Conservation (phyloP, 2,797 vertebrate species). For the Mus spretus region DNA sequence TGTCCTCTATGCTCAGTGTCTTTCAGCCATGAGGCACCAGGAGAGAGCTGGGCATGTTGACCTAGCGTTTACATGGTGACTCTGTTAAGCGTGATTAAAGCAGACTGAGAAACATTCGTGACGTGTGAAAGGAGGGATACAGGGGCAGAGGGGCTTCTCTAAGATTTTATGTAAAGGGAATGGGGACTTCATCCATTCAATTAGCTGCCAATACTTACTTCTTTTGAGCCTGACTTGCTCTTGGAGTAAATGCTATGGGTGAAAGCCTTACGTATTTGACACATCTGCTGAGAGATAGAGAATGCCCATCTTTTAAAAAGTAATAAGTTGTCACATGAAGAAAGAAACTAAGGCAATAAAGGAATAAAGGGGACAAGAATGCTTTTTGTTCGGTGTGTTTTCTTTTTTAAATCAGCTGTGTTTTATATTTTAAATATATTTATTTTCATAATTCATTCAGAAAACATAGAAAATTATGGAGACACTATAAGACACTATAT, state of each 20-base stretch:
- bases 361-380: neutral
- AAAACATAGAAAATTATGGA: neutral
- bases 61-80: neutral
- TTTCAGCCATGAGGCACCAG: neutral
- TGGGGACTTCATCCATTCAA: neutral
- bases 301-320: neutral
- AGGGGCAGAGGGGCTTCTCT: neutral
- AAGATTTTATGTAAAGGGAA: neutral
- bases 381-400: neutral
- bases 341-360: neutral
- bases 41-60: too few species aligned
- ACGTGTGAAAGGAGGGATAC: neutral
- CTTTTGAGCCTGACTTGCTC: neutral
- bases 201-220: neutral
- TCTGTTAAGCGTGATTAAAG: neutral
- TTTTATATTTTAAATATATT: neutral
- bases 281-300: neutral
- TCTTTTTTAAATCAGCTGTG: neutral
- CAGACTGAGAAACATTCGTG: neutral
- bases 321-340: too few species aligned
- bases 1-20: neutral
- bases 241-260: neutral
- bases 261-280: neutral
- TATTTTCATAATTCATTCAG: slow-evolving; percentile 17
- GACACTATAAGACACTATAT: neutral